A percentile compares a stretch with the other conserved stretches of the same genome.
These are phyloP conservation scores for Hybos culiciformis DNA, from an alignment of 2,888 invertebrate genomes.

Conservation along the genomic window DNA sequence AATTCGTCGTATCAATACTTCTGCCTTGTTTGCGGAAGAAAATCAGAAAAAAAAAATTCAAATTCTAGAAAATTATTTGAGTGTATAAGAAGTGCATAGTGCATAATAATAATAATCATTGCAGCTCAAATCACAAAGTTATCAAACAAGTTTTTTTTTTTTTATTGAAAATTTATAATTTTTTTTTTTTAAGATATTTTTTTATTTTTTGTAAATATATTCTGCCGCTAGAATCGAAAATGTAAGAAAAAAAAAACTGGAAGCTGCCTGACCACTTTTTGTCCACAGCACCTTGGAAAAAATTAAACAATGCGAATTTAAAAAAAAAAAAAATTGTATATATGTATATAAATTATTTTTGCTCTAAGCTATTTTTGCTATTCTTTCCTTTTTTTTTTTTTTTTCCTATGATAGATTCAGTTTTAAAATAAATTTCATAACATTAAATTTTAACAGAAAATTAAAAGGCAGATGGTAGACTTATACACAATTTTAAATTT, in stretches of 20 bases:
- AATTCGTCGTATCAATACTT: no score
- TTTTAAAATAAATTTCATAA: no score
- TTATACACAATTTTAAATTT: no score
- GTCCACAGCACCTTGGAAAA: background rate
- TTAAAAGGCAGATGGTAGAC: no score
- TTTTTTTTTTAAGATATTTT: background rate
- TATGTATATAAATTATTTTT: no score
- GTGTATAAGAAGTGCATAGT: no score
- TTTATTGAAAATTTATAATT: background rate
- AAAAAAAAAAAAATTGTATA: no score
- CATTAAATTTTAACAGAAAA: no score
- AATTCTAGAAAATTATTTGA: background rate
- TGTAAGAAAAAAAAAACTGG: slow-evolving; percentile 3
- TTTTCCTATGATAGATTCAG: no score
- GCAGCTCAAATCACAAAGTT: background rate
- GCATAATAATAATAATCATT: no score
- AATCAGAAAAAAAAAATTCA: background rate
- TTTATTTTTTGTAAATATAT: background rate
- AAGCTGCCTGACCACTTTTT: slow-evolving; percentile 11
- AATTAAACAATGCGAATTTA: slow-evolving; percentile 3
- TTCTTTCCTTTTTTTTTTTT: background rate
- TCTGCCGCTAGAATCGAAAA: background rate
- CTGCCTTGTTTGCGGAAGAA: background rate
- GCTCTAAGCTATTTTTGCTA: background rate
- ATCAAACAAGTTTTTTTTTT: slow-evolving; percentile 1